phyloP scores from a whole-genome alignment of 2,888 invertebrate species.

The Aporophyla nigra region DNA sequence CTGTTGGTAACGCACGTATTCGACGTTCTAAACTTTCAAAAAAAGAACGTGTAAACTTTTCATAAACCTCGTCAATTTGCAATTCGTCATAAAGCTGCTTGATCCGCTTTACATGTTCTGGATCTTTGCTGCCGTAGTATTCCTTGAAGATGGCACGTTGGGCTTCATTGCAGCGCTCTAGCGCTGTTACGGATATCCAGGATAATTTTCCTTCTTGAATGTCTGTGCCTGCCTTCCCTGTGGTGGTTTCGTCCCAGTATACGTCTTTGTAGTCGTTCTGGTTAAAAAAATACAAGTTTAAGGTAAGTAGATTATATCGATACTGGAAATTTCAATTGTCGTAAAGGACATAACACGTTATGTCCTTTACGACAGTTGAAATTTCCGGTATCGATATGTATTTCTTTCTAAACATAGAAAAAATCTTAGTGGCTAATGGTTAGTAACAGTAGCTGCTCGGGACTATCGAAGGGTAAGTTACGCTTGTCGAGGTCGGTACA shows the following conservation, averaged over 20 bases:
- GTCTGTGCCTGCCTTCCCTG: constrained; percentile 92
- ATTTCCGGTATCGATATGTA: too few relatives aligned
- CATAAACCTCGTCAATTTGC: constrained; percentile 80
- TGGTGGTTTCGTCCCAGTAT: constrained; percentile 6
- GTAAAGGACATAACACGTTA: too few relatives aligned
- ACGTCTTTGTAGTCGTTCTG: constrained; percentile 51
- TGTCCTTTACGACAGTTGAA: too few relatives aligned
- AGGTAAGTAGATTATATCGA: neutral
- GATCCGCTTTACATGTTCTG: constrained; percentile 89
- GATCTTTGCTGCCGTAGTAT: constrained; percentile 93
- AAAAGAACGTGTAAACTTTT: constrained; percentile 12
- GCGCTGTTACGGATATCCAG: constrained; percentile 96
- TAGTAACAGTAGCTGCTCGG: neutral
- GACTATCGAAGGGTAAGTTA: neutral
- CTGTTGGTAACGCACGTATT: constrained; percentile 36
- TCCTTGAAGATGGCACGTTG: constrained; percentile 90
- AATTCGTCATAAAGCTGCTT: constrained; percentile 89
- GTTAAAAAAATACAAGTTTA: constrained; percentile 7
- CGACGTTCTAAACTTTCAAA: constrained; percentile 28
- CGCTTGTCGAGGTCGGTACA: too few relatives aligned
- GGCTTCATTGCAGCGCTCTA: constrained; percentile 92
- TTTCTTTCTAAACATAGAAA: neutral
- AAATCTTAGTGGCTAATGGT: neutral
- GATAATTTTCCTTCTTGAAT: constrained; percentile 98
- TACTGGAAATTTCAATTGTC: too few relatives aligned